phyloP scores from a whole-genome alignment of 2,888 invertebrate genomes.

The Luperina testacea region DNA sequence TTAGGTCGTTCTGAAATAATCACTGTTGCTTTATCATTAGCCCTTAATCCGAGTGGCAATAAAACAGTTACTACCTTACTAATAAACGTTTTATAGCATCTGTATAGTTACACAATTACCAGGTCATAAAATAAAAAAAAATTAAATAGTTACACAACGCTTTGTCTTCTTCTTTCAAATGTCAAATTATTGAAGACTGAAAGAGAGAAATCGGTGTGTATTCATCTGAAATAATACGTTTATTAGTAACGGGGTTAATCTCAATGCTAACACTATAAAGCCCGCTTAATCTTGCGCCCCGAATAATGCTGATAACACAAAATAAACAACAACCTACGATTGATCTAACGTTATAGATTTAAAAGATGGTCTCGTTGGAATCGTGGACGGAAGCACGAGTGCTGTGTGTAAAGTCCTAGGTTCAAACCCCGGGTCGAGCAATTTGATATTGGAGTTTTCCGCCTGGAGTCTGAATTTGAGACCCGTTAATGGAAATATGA shows the following conservation, averaged over 20 bases:
- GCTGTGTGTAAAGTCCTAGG: too few species aligned
- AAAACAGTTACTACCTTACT: constrained; percentile 6
- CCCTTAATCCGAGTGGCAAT: constrained; percentile 41
- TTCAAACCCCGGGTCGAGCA: too few species aligned
- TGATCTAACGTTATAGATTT: background rate
- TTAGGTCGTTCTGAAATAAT: constrained; percentile 8
- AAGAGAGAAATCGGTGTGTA: too few species aligned
- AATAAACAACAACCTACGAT: constrained; percentile 14
- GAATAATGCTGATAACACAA: constrained; percentile 31
- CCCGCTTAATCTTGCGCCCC: constrained; percentile 32
- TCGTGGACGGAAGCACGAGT: background rate
- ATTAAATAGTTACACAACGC: too few species aligned
- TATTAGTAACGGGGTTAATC: constrained; percentile 7
- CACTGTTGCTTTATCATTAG: constrained; percentile 5
- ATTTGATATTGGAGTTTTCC: background rate
- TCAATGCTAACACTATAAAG: constrained; percentile 21
- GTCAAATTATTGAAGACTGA: too few species aligned
- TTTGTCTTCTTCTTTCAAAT: too few species aligned
- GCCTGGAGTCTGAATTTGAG: background rate
- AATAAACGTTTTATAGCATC: too few species aligned
- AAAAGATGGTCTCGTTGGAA: background rate
- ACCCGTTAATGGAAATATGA: background rate
- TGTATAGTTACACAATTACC: too few species aligned
- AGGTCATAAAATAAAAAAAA: too few species aligned
- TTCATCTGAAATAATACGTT: too few species aligned